Evolutionary conservation across 2,888 invertebrate species (phyloP), one percentile per base, ranked within the genome.

Genomic region (Chymomyza amoena): DNA sequence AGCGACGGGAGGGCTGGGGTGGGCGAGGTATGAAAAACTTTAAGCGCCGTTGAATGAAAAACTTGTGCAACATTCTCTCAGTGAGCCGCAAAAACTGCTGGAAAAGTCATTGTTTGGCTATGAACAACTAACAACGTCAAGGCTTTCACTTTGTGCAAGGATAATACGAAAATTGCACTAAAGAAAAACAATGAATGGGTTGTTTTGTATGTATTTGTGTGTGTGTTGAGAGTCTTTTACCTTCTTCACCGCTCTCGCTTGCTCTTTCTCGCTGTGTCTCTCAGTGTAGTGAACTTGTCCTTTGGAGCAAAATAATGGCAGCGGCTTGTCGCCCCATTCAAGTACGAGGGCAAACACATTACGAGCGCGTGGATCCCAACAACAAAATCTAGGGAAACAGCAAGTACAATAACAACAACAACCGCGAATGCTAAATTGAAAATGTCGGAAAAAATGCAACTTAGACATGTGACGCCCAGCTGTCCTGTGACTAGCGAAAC

Each of bases 341-440:
- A 56, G 61, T 61, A 66, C 61, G 54, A 66, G 66, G 66, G 25
- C 61, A 39, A 66, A 61, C 39, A 36, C 18, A 54, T 66, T 66
- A 39, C 28, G 6, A 16, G 52, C 28, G 25, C 60, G 60, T 60
- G 60, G 60, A 10, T 6, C 20, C 20, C 57, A 28, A 25, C 20
- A 20, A 57, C 20, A 57, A 25, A 9, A 57, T 13, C 56, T 7
- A 20, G 13, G 5, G 56, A n/a, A 56, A 56, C 56, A 56, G 18
- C 25, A 25, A 25, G 0, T 4, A 25, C 25, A 25, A 18, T 18
- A 7, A 25, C 20, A 57, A 57, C 20, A 15, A 25, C 28, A 57
- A 57, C 16, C 25, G 28, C 28, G 10, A 57, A 25, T 15, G 15
- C 15, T 6, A 57, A 57, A 57, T 25, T 60, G 60, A 60, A 57